Evolutionary conservation across 1,140 invertebrate species (phyloP).

Genomic region (Zaprionus camerounensis): DNA sequence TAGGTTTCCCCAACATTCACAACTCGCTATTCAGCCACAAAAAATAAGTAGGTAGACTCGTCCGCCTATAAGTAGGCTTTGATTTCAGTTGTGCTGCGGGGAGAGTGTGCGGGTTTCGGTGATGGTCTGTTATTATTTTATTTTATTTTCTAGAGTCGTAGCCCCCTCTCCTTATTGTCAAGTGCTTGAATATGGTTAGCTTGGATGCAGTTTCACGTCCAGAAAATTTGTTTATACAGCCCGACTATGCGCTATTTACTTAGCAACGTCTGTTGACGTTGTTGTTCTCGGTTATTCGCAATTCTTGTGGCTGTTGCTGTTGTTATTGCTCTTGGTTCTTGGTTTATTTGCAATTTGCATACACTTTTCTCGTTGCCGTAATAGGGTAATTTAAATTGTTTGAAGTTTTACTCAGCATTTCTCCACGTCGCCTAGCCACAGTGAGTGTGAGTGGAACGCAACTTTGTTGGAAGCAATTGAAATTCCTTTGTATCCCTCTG

Average conservation of each 20-base stretch:
- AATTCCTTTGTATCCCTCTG: conserved; percentile 8
- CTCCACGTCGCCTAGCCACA: not conserved
- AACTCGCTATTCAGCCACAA: not conserved
- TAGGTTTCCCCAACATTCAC: not conserved
- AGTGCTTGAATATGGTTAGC: conserved; percentile 27
- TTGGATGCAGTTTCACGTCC: conserved; percentile 34
- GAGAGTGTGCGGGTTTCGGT: not conserved
- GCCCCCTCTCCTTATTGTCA: not conserved
- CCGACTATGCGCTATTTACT: conserved; percentile 43
- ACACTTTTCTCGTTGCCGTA: conserved; percentile 41
- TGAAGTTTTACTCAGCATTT: conserved; percentile 33
- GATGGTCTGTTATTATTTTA: conserved; percentile 8
- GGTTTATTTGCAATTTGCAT: conserved; percentile 51
- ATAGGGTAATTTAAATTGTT: conserved; percentile 60
- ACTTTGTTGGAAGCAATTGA: conserved; percentile 6
- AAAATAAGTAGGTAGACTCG: not conserved
- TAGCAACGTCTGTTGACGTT: conserved; percentile 43
- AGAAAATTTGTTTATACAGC: conserved; percentile 37
- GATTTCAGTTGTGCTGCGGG: not conserved
- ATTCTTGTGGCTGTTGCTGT: conserved; percentile 17
- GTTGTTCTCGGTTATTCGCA: conserved; percentile 16
- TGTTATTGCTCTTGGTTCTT: conserved; percentile 15
- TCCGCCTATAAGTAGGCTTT: conserved; percentile 4
- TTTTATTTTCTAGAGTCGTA: conserved; percentile 7
- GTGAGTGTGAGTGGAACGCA: not conserved